Conservation (phyloP, 2,888 invertebrate genomes). For the Drosophila hamatofila region DNA sequence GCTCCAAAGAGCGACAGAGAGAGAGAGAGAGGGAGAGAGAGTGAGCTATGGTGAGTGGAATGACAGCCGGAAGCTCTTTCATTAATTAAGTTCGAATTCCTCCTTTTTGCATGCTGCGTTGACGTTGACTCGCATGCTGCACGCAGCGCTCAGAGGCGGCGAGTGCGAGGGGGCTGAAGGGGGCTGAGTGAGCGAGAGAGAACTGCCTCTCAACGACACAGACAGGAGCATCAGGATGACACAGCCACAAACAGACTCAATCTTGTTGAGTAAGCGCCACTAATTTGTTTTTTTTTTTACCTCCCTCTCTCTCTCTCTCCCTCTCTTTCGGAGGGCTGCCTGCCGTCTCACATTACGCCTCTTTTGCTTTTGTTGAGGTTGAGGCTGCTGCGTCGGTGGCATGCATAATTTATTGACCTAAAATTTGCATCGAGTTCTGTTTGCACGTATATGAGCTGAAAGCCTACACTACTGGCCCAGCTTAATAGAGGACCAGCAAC, state of each 20-base stretch:
- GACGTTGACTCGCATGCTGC: constrained; percentile 25
- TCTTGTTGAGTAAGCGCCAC: constrained; percentile 79
- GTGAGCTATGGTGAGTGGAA: background rate
- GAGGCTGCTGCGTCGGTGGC: constrained; percentile 39
- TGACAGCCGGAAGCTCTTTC: constrained; percentile 48
- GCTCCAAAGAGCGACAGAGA: background rate
- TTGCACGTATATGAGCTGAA: constrained; percentile 38
- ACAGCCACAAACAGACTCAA: constrained; percentile 67
- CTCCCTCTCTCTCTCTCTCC: background rate
- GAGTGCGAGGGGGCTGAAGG: constrained; percentile 1
- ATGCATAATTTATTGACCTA: constrained; percentile 77
- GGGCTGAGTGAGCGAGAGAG: background rate
- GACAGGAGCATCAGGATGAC: constrained; percentile 54
- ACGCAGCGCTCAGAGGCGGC: constrained; percentile 16
- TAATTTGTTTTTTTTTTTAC: constrained; percentile 74
- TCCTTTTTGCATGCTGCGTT: constrained; percentile 25
- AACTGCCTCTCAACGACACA: background rate
- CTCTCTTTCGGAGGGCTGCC: background rate
- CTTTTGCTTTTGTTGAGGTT: background rate
- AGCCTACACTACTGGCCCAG: constrained; percentile 2
- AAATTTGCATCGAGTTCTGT: constrained; percentile 56
- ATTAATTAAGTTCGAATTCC: constrained; percentile 73
- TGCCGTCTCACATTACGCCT: background rate
- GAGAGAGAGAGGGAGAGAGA: background rate
- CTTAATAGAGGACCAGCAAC: constrained; percentile 32